Conservation (phyloP, 2,797 vertebrate genomes). For the Euthynnus affinis region DNA sequence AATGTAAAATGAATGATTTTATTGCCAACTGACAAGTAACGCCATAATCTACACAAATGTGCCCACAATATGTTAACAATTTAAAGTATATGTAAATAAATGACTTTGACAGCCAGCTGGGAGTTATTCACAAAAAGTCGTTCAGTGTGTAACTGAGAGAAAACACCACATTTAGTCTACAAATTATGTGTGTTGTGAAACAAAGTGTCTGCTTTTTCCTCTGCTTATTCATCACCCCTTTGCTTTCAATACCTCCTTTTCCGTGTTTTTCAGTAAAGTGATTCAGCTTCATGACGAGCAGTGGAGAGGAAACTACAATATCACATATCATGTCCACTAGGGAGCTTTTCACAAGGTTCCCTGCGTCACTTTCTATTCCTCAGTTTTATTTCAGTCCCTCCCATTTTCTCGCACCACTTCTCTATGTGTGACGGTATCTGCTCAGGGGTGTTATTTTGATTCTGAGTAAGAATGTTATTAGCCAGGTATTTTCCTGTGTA, state of each 20-base stretch:
- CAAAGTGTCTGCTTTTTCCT: conserved; percentile 3
- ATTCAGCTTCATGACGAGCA: conserved; percentile 47
- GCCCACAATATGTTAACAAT: neutral
- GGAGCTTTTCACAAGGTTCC: conserved; percentile 39
- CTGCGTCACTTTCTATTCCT: conserved; percentile 75
- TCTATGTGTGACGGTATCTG: conserved; percentile 39
- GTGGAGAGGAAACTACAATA: conserved; percentile 60
- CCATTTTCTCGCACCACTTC: conserved; percentile 65
- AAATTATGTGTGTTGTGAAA: neutral
- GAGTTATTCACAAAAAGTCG: neutral
- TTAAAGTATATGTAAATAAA: neutral
- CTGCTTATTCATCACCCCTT: conserved; percentile 25
- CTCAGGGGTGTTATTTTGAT: conserved; percentile 28
- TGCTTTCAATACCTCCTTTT: conserved; percentile 32
- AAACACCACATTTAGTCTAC: conserved; percentile 19
- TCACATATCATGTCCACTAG: conserved; percentile 67
- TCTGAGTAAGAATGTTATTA: conserved; percentile 11
- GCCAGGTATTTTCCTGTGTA: conserved; percentile 41
- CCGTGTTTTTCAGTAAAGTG: conserved; percentile 30
- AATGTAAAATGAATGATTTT: neutral
- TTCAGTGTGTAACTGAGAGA: neutral
- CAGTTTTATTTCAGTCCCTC: conserved; percentile 37
- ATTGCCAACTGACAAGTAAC: neutral
- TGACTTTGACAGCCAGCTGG: neutral
- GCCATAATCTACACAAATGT: neutral